A percentile compares a stretch with the other conserved stretches of the same genome.
These are phyloP conservation scores for Anastrepha ludens DNA, from an alignment of 1,140 invertebrate species.

Conservation along the genomic window DNA sequence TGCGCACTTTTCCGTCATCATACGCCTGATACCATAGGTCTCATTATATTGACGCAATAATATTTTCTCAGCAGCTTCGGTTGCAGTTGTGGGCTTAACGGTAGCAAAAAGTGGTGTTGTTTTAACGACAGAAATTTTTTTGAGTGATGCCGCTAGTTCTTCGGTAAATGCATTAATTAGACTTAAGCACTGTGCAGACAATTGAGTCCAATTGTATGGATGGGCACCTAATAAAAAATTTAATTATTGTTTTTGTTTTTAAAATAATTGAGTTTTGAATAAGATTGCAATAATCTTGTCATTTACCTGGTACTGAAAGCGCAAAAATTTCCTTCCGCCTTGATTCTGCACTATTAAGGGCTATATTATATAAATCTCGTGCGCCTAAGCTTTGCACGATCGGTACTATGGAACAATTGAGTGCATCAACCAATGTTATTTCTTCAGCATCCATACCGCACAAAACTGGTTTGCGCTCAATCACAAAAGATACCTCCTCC, in stretches of 20 bases:
- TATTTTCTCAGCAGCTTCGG: slow-evolving; percentile 65
- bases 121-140: slow-evolving; percentile 72
- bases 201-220: slow-evolving; percentile 85
- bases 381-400: slow-evolving; percentile 84
- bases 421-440: slow-evolving; percentile 76
- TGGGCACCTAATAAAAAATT: slow-evolving; percentile 77
- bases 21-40: slow-evolving; percentile 74
- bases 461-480: slow-evolving; percentile 70
- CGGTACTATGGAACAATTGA: slow-evolving; percentile 77
- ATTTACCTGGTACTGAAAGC: slow-evolving; percentile 80
- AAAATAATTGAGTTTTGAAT: background rate
- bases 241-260: background rate
- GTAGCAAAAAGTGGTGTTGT: slow-evolving; percentile 37
- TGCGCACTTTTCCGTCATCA: slow-evolving; percentile 45
- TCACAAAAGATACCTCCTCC: slow-evolving; percentile 79
- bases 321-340: slow-evolving; percentile 80
- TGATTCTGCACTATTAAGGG: slow-evolving; percentile 75
- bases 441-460: slow-evolving; percentile 55
- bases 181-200: slow-evolving; percentile 78
- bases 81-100: slow-evolving; percentile 61
- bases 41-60: slow-evolving; percentile 71
- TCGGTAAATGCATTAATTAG: slow-evolving; percentile 79
- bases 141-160: slow-evolving; percentile 77
- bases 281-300: background rate
- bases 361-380: slow-evolving; percentile 80